phyloP scores from a whole-genome alignment of 2,113 vertebrate species.

The Puntigrus tetrazona region DNA sequence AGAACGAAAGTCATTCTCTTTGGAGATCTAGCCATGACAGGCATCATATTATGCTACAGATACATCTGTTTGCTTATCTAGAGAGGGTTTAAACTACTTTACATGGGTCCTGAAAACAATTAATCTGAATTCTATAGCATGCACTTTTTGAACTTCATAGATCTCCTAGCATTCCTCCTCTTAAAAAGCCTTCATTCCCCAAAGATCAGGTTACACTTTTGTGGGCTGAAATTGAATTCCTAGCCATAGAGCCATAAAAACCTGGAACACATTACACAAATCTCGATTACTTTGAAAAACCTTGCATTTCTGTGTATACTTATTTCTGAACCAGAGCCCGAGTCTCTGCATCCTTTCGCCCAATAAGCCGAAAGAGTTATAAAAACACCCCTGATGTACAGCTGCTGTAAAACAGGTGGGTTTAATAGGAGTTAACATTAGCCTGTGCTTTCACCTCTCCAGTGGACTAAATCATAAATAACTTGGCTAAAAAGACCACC shows the following conservation, averaged over 20 bases:
- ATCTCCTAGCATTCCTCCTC: constrained; percentile 53
- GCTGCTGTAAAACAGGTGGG: constrained; percentile 63
- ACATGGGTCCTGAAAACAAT: neutral
- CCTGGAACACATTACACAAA: neutral
- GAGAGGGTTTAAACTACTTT: constrained; percentile 33
- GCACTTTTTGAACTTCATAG: constrained; percentile 63
- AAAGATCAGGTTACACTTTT: constrained; percentile 66
- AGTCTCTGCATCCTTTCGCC: neutral
- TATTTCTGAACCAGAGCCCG: neutral
- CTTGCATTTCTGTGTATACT: neutral
- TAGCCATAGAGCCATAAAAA: neutral
- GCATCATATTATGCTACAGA: constrained; percentile 11
- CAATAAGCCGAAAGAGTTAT: neutral
- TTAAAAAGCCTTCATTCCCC: constrained; percentile 18
- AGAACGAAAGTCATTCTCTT: neutral
- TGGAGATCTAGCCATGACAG: neutral
- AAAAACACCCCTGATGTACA: neutral
- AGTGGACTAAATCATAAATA: constrained; percentile 58
- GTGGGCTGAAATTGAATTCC: constrained; percentile 65
- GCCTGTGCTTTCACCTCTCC: constrained; percentile 53
- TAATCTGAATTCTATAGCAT: constrained; percentile 18
- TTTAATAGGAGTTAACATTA: constrained; percentile 71
- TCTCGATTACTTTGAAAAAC: neutral
- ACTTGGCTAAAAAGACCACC: constrained; percentile 28
- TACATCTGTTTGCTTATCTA: constrained; percentile 65